A percentile compares a stretch with the other conserved stretches of the same genome.
phyloP scores from a whole-genome alignment of 2,797 vertebrate species.

The Falco naumanni region DNA sequence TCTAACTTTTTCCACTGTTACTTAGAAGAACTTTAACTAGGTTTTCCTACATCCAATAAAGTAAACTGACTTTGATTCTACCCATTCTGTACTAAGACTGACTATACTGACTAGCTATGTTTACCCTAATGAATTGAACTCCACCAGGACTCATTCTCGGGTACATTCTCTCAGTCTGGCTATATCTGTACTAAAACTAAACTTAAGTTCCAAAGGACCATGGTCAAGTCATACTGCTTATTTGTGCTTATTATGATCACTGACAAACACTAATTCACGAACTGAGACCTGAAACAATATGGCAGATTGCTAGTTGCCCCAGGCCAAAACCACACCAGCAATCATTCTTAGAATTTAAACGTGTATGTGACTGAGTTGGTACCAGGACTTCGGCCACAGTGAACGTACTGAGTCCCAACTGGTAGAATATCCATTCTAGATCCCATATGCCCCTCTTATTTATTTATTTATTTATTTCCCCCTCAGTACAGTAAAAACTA shows the following conservation, averaged over 20 bases:
- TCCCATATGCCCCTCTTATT: not conserved
- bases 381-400: not conserved
- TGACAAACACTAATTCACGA: not conserved
- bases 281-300: not conserved
- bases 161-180: not conserved
- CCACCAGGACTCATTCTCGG: not conserved
- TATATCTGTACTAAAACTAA: not conserved
- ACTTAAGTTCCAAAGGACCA: not conserved
- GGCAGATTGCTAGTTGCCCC: not conserved
- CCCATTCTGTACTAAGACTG: accelerated
- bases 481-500: not conserved
- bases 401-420: not conserved
- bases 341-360: not conserved
- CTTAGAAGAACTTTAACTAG: not conserved
- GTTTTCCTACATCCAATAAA: not conserved
- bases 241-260: not conserved
- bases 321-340: not conserved
- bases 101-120: not conserved
- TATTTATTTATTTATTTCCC: not conserved
- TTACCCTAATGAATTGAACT: not conserved
- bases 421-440: not conserved
- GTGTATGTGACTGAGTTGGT: not conserved
- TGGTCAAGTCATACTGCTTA: not conserved
- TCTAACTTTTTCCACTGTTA: not conserved
- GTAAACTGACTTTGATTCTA: not conserved